Evolutionary conservation across 2,888 invertebrate species (phyloP), one percentile per base, ranked within the genome.

Genomic region (Metopia argyrocephala): DNA sequence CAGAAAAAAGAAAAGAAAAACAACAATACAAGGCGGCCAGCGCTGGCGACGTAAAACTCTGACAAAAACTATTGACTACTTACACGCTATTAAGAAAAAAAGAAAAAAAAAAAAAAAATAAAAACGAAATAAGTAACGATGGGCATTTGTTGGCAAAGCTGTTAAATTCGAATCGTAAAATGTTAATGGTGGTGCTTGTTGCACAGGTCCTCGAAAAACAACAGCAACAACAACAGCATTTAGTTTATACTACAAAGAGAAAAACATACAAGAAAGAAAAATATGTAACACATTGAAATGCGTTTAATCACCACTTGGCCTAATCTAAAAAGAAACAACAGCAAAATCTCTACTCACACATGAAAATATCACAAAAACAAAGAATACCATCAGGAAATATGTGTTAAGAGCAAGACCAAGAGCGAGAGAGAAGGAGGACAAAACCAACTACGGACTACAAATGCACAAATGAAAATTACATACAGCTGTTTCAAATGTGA

Each of bases 291-390:
- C 70, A 79, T 74, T 76, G 80, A 82, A 83, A 83, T 83, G 83
- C 70, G 79, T 79, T 83, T 81, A 79, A 83, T 78, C 83, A 65
- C 82, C 78, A 83, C 83, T 83, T 83, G 83, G 83, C 83, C 82
- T 83, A 83, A 76, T 82, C 82, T 75, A 82, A 50, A 78, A 81
- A 80, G 61, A 64, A 57, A 61, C n/a, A n/a, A n/a, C n/a, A n/a
- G n/a, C n/a, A n/a, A n/a, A n/a, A n/a, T n/a, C n/a, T n/a, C n/a
- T n/a, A n/a, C n/a, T n/a, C n/a, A 68, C 31, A 70, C 75, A 61
- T 46, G n/a, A 59, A 46, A 23, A 23, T n/a, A n/a, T n/a, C n/a
- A n/a, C 18, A 18, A 27, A 65, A 76, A 52, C n/a, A 20, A 45
- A 74, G 28, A 50, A 31, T 56, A 64, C 23, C 27, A n/a, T 56